A percentile compares a stretch with the other conserved stretches of the same genome.
Conservation (phyloP, 1,140 invertebrate genomes). For the Cotesia glomerata region DNA sequence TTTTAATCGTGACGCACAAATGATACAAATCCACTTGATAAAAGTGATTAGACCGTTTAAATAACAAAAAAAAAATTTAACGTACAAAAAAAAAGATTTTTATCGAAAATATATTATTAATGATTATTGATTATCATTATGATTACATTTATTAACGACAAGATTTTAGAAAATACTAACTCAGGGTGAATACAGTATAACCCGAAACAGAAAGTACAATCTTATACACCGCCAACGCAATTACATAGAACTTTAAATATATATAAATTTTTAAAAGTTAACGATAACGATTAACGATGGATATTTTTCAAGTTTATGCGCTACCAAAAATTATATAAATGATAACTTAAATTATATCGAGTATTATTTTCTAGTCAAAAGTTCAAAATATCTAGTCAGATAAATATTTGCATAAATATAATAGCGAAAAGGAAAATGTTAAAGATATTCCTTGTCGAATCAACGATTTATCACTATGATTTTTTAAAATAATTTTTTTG, state of each 20-base stretch:
- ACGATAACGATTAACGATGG: neutral
- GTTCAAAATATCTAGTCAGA: neutral
- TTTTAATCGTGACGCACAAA: constrained; percentile 24
- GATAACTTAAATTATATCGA: no score
- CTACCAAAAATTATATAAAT: neutral
- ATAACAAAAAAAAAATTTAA: neutral
- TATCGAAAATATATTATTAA: neutral
- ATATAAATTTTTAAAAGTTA: constrained; percentile 41
- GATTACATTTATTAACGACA: neutral
- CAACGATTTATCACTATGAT: no score
- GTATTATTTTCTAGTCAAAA: neutral
- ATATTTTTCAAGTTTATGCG: neutral
- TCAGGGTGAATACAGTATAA: constrained; percentile 62
- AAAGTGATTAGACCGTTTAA: neutral
- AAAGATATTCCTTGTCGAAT: neutral
- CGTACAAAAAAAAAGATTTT: neutral
- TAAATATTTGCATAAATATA: constrained; percentile 5
- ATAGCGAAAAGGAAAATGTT: neutral
- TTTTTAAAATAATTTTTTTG: no score
- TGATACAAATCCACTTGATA: constrained; percentile 9
- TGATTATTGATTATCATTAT: neutral
- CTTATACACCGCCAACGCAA: constrained; percentile 62
- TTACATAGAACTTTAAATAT: constrained; percentile 53
- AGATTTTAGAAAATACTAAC: constrained; percentile 37
- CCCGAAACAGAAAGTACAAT: constrained; percentile 63